Evolutionary conservation across 1,140 invertebrate genomes (phyloP).

Genomic region (Drosophila pachea): DNA sequence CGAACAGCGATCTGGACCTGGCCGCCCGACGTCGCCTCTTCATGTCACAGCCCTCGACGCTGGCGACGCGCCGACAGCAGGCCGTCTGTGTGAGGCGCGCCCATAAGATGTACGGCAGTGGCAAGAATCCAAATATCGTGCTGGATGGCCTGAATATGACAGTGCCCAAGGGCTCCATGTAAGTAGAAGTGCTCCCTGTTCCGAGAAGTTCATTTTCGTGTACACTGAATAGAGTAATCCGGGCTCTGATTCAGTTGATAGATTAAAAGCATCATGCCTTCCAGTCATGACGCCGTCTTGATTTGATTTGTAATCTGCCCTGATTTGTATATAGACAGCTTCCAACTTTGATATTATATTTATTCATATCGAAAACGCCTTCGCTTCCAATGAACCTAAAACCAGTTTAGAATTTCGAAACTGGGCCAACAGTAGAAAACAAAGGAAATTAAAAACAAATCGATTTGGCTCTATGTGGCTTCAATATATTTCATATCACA

Average conservation of each 20-base stretch:
- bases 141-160: conserved; percentile 93
- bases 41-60: conserved; percentile 84
- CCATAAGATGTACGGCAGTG: conserved; percentile 90
- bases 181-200: conserved; percentile 80
- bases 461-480: not conserved
- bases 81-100: conserved; percentile 90
- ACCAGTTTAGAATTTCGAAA: not conserved
- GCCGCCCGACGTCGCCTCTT: conserved; percentile 78
- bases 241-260: no score
- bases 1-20: conserved; percentile 67
- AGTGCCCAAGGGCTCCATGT: conserved; percentile 94
- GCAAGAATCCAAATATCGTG: conserved; percentile 90
- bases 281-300: no score
- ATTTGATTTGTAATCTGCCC: no score
- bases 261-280: no score
- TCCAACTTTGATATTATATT: not conserved
- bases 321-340: no score
- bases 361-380: not conserved
- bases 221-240: not conserved
- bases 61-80: conserved; percentile 86
- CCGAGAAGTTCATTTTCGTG: not conserved
- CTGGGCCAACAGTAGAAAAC: not conserved
- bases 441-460: not conserved
- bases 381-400: not conserved
- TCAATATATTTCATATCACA: not conserved